Conservation (phyloP, 2,113 vertebrate species). For the Podiceps cristatus region DNA sequence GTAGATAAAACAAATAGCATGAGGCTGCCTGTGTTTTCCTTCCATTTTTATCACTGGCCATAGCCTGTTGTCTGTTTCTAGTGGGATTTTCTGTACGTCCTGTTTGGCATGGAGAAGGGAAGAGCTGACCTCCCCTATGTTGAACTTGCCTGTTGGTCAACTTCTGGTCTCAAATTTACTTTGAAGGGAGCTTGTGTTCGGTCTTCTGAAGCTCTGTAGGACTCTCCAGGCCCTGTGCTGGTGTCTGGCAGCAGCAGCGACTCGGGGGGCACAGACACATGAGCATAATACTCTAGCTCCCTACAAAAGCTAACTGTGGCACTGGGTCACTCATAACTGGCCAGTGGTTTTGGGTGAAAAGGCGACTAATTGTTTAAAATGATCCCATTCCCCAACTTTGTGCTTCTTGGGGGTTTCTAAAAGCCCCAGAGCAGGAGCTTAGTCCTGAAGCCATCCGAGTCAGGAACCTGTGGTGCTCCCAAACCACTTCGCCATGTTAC, state of each 20-base stretch:
- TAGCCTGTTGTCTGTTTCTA: background rate
- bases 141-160: background rate
- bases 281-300: background rate
- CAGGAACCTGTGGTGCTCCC: background rate
- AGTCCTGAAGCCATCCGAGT: background rate
- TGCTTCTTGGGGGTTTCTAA: fast-evolving
- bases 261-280: background rate
- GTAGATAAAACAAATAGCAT: background rate
- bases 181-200: background rate
- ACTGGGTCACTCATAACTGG: background rate
- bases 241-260: background rate
- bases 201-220: background rate
- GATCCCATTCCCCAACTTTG: background rate
- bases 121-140: background rate
- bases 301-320: background rate
- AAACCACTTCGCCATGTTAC: background rate
- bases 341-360: background rate
- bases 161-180: background rate
- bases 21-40: background rate
- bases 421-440: background rate
- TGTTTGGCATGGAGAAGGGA: background rate
- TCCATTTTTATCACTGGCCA: background rate
- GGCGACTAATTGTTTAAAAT: background rate
- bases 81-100: background rate
- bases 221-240: background rate